Evolutionary conservation across 2,113 vertebrate species (phyloP), one percentile per base, ranked within the genome.

Genomic region (Tiliqua scincoides): DNA sequence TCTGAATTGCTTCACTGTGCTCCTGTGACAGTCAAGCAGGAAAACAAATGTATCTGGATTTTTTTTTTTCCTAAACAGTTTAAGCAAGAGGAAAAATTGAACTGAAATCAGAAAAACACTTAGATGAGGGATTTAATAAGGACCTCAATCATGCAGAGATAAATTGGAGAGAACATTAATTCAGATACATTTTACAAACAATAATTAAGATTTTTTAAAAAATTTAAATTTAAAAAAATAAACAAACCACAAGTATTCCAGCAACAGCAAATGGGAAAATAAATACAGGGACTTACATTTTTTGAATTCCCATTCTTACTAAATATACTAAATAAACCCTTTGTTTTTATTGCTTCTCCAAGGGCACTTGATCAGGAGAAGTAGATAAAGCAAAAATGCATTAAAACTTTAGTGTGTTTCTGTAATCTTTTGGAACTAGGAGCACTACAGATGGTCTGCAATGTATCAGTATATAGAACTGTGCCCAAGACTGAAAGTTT

Each of bases 391-490:
- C 25, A 40, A 79, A 85, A 86, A 87, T 70, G 72, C 91, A 93
- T 87, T 91, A 92, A 93, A 91, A 94, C 87, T 85, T 89, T 93
- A 85, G 83, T 86, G 88, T 95, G 91, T 92, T 93, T 88, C 87
- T 92, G 89, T 91, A 92, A 92, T 95, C 91, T 93, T 93, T 94
- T 95, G 92, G 91, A 95, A 92, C 83, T 83, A 88, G 92, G 91
- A 90, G 91, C 86, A 85, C 75, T 90, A 93, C 95, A 96, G 95
- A 95, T 96, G 95, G 95, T 90, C 94, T 72, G 83, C 86, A 95
- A 94, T 91, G 89, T 94, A 95, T 93, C 89, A 85, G 93, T 90
- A 85, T 89, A 91, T 87, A 91, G 70, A 52, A 14, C 89, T 89
- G 91, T 91, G 89, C 68, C 94, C 91, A 89, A 80, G 93, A 92